A percentile compares a stretch with the other conserved stretches of the same genome.
These are phyloP conservation scores for Dolomedes plantarius DNA, from an alignment of 2,888 invertebrate genomes.

Conservation along the genomic window DNA sequence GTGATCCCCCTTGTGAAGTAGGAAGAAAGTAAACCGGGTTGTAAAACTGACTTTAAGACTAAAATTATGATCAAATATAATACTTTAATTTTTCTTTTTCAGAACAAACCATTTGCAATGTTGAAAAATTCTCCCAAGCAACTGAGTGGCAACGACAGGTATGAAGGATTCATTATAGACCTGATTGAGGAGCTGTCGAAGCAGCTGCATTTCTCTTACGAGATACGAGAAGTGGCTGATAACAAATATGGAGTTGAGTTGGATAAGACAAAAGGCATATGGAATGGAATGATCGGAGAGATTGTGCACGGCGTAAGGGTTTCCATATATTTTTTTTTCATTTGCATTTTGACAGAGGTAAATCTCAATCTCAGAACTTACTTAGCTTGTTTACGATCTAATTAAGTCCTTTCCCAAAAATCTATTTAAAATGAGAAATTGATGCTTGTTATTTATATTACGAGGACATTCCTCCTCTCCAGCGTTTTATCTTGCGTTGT, in stretches of 20 bases:
- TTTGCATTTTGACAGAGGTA: no score
- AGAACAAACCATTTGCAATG: constrained; percentile 91
- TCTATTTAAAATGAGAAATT: no score
- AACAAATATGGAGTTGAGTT: constrained; percentile 83
- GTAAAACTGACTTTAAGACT: no score
- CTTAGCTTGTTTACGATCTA: no score
- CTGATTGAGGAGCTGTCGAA: constrained; percentile 85
- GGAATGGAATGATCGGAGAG: constrained; percentile 74
- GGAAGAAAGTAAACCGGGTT: no score
- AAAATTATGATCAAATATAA: no score
- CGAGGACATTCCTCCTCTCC: no score
- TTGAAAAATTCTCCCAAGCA: constrained; percentile 81
- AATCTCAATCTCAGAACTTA: no score
- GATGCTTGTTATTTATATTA: no score
- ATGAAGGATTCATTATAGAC: constrained; percentile 88
- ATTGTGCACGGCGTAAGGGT: constrained; percentile 68
- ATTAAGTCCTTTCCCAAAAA: no score
- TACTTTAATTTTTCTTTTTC: not conserved
- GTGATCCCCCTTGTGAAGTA: no score
- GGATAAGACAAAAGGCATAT: constrained; percentile 55
- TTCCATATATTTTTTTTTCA: not conserved
- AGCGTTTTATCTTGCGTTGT: no score
- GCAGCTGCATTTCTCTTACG: constrained; percentile 88
- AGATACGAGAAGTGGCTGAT: constrained; percentile 86
- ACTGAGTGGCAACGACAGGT: constrained; percentile 84